Evolutionary conservation across 2,888 invertebrate genomes (phyloP).

Genomic region (Smittia sp.): DNA sequence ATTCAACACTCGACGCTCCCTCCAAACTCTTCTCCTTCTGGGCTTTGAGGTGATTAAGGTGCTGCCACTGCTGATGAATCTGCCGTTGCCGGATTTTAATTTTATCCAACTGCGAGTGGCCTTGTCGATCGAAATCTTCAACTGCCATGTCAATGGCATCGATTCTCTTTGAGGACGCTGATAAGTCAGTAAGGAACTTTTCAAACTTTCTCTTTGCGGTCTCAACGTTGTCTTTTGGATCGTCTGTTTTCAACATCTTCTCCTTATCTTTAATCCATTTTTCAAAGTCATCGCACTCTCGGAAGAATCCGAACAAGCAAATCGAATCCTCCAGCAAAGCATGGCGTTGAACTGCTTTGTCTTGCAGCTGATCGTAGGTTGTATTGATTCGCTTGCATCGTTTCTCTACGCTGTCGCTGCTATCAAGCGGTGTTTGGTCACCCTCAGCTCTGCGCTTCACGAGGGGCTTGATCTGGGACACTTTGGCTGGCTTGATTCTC

Average conservation of each 20-base stretch:
- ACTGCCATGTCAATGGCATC: slow-evolving; percentile 87
- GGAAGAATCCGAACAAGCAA: slow-evolving; percentile 86
- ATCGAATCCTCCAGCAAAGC: slow-evolving; percentile 88
- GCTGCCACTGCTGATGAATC: slow-evolving; percentile 85
- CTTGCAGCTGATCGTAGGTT: slow-evolving; percentile 76
- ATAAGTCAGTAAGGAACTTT: slow-evolving; percentile 93
- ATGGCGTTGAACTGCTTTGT: slow-evolving; percentile 75
- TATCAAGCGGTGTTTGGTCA: slow-evolving; percentile 57
- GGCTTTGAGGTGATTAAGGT: slow-evolving; percentile 78
- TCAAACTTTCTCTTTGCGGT: slow-evolving; percentile 93
- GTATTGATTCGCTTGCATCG: slow-evolving; percentile 75
- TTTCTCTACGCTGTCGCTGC: slow-evolving; percentile 72
- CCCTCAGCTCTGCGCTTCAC: slow-evolving; percentile 50
- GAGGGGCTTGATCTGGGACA: slow-evolving; percentile 50
- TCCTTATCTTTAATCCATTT: slow-evolving; percentile 97
- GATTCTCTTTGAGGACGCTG: slow-evolving; percentile 87
- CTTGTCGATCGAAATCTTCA: slow-evolving; percentile 75
- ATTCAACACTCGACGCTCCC: slow-evolving; percentile 89
- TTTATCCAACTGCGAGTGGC: slow-evolving; percentile 83
- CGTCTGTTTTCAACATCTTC: slow-evolving; percentile 76
- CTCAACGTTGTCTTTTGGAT: slow-evolving; percentile 84
- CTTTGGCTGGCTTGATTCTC: slow-evolving; percentile 56
- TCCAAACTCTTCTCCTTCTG: slow-evolving; percentile 89
- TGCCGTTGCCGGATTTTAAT: slow-evolving; percentile 74
- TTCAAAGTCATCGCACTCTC: slow-evolving; percentile 97